These are phyloP conservation scores for Pangasius macronema DNA, from an alignment of 2,797 vertebrate species.

Conservation along the genomic window DNA sequence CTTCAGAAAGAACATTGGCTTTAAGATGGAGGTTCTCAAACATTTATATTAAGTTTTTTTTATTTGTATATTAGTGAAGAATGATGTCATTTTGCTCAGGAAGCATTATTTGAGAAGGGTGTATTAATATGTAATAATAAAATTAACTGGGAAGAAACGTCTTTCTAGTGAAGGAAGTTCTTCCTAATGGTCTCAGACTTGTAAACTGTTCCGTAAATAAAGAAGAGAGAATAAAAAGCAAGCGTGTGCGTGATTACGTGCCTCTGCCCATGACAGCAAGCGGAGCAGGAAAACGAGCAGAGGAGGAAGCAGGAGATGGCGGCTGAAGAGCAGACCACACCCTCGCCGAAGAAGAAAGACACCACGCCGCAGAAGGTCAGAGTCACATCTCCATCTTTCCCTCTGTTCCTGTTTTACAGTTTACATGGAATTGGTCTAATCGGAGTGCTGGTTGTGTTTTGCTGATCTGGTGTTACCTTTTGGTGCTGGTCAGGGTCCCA, in stretches of 20 bases:
- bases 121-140: background rate
- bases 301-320: conserved; percentile 84
- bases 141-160: background rate
- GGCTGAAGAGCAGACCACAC: conserved; percentile 65
- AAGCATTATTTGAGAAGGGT: background rate
- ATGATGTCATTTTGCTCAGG: background rate
- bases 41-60: background rate
- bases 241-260: background rate
- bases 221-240: background rate
- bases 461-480: conserved; percentile 2
- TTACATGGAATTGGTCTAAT: background rate
- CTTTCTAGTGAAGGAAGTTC: background rate
- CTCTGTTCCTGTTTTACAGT: background rate
- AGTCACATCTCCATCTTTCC: background rate
- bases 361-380: conserved; percentile 65
- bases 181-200: background rate
- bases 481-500: conserved; percentile 72
- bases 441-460: background rate
- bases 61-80: background rate
- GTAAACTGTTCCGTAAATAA: background rate
- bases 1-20: too few species aligned
- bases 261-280: conserved; percentile 72
- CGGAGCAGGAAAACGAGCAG: conserved; percentile 84
- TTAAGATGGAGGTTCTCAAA: background rate
- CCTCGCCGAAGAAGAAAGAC: conserved; percentile 59